These are phyloP conservation scores for Acleris cristana DNA, from an alignment of 2,888 invertebrate genomes.

Conservation along the genomic window DNA sequence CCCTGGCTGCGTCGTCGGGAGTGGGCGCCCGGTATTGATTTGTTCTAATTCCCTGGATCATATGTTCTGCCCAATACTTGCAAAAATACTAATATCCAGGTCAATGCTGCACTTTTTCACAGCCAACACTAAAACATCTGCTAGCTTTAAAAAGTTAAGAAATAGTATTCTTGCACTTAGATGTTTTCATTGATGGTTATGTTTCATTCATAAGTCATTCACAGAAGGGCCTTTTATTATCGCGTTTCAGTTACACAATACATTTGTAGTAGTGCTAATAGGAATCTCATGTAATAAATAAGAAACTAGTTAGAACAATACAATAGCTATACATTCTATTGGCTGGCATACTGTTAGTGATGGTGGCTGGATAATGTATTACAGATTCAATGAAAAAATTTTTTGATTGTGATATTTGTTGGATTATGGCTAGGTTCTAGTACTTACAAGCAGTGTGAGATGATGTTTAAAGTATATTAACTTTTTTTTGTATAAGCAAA, in stretches of 20 bases:
- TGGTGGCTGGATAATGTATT: too few relatives aligned
- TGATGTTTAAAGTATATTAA: too few relatives aligned
- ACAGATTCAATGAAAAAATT: too few relatives aligned
- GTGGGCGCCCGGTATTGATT: slow-evolving; percentile 75
- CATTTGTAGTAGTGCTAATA: slow-evolving; percentile 7
- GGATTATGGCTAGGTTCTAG: too few relatives aligned
- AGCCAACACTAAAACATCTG: background rate
- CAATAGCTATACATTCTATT: background rate
- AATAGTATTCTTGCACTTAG: slow-evolving; percentile 4
- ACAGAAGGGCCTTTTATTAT: slow-evolving; percentile 10
- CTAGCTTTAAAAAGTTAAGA: slow-evolving; percentile 16
- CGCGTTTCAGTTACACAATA: background rate
- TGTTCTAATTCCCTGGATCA: slow-evolving; percentile 71
- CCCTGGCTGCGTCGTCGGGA: slow-evolving; percentile 62
- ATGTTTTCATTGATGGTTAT: slow-evolving; percentile 30
- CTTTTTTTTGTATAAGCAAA: too few relatives aligned
- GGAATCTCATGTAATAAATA: slow-evolving; percentile 10
- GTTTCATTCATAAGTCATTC: slow-evolving; percentile 26
- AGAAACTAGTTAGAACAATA: background rate
- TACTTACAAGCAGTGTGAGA: too few relatives aligned
- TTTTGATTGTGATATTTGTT: too few relatives aligned
- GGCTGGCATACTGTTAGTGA: too few relatives aligned
- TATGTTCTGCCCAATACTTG: slow-evolving; percentile 54
- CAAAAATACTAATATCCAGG: slow-evolving; percentile 41
- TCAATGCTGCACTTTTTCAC: slow-evolving; percentile 25